Conservation (phyloP, 2,797 vertebrate genomes). For the Steatocranus sp. region DNA sequence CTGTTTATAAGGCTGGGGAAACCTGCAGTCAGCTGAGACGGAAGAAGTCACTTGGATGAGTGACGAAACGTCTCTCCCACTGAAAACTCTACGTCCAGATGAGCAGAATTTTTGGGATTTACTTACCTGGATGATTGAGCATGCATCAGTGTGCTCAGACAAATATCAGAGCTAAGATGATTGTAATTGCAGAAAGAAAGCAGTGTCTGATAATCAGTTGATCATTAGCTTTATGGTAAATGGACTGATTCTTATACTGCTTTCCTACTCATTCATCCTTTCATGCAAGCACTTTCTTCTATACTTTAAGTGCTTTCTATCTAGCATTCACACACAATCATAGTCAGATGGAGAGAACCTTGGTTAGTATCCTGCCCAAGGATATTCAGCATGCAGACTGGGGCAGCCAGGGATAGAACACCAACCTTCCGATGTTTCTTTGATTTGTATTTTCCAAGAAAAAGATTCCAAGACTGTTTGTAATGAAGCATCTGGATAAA, state of each 20-base stretch:
- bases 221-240: slow-evolving; percentile 34
- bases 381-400: not conserved
- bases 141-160: too few relatives aligned
- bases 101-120: too few relatives aligned
- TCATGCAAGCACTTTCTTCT: not conserved
- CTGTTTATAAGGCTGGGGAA: too few relatives aligned
- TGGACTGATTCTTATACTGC: too few relatives aligned
- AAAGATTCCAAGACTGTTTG: not conserved
- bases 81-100: too few relatives aligned
- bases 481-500: not conserved
- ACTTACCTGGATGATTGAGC: too few relatives aligned
- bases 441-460: not conserved
- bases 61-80: too few relatives aligned
- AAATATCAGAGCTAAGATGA: not conserved
- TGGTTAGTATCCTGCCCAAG: not conserved
- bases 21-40: too few relatives aligned
- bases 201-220: slow-evolving; percentile 2
- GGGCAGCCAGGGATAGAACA: not conserved
- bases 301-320: not conserved
- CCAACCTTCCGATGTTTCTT: not conserved
- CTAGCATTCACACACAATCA: not conserved
- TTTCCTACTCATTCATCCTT: too few relatives aligned
- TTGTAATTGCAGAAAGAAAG: slow-evolving; percentile 6
- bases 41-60: too few relatives aligned
- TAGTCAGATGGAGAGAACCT: not conserved